Base-by-base conservation (phyloP, 2,113 vertebrate species). In the Megaceryle maxima region DNA sequence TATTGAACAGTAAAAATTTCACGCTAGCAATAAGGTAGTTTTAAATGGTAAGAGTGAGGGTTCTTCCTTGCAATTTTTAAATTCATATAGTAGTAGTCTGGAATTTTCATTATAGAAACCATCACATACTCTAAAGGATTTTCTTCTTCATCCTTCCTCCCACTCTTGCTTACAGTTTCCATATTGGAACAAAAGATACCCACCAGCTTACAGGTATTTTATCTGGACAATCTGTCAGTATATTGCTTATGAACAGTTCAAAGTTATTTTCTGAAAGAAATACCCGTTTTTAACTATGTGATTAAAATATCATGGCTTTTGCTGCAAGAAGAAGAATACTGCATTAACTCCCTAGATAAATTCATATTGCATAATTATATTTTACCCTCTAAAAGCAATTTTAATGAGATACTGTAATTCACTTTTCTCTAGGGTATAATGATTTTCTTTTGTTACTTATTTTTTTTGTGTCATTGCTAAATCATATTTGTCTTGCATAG, bases 361-460 rank as follows among this genome's bases (percentile, higher is more conserved):
- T 91, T 94, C 43, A 13, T 83, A 22, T 60, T 82, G 55, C 59
- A n/a, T 80, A 80, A 94, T 96, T 78, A 51, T 55, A 76, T 93
- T 92, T 95, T 92, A 73, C 43, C 21, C 53, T 81, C 64, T 28
- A 64, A 85, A 82, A 90, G 37, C 43, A 89, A 63, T 83, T 81
- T 90, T 90, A 92, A 37, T 90, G 57, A 41, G 51, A 37, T 75
- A 26, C 41, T 75, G 19, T 69, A 74, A 79, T 88, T 95, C 4
- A 1, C 48, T 96, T 79, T 94, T 64, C 77, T 87, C 33, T 59
- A 48, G 63, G 28, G 41, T 73, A 24, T 67, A 94, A 46, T 72
- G 31, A 29, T 67, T 92, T 82, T 78, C 75, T 93, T 50, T 90
- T 88, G 66, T 92, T 86, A 51, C 17, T 60, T 81, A 12, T 60